phyloP scores from a whole-genome alignment of 2,797 vertebrate species.

The Phataginus tricuspis region DNA sequence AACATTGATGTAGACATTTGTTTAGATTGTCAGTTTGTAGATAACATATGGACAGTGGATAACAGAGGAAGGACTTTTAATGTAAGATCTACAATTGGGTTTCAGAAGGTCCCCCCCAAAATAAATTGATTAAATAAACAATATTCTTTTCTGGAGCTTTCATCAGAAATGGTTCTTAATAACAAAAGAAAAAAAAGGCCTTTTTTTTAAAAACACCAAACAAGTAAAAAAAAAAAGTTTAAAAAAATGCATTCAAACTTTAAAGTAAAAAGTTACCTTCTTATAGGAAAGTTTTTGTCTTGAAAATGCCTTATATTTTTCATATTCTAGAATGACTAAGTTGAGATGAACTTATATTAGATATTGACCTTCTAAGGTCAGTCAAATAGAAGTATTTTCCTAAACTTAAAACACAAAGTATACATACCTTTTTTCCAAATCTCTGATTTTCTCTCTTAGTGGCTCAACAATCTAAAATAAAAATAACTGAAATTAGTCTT shows the following conservation, averaged over 20 bases:
- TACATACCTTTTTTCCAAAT: constrained; percentile 96
- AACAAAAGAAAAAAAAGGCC: not conserved
- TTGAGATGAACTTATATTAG: not conserved
- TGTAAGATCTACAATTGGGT: not conserved
- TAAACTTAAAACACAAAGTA: constrained; percentile 27
- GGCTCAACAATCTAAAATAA: constrained; percentile 93
- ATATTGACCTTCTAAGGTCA: not conserved
- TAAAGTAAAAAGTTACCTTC: not conserved
- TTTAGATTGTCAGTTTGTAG: not conserved
- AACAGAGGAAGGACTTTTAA: not conserved
- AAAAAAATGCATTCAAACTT: not conserved
- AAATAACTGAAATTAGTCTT: constrained; percentile 42
- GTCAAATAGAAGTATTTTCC: not conserved
- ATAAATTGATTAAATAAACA: not conserved
- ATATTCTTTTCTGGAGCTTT: not conserved
- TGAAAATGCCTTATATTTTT: not conserved
- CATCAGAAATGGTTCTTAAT: not conserved
- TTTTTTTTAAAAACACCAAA: not conserved
- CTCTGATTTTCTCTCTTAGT: constrained; percentile 96
- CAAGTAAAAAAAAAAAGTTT: not conserved
- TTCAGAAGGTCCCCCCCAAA: not conserved
- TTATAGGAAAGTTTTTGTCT: not conserved
- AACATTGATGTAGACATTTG: not conserved
- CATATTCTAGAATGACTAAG: not conserved
- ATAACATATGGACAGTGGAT: not conserved